Conservation (phyloP, 2,888 invertebrate species). For the Ectobius pallidus region DNA sequence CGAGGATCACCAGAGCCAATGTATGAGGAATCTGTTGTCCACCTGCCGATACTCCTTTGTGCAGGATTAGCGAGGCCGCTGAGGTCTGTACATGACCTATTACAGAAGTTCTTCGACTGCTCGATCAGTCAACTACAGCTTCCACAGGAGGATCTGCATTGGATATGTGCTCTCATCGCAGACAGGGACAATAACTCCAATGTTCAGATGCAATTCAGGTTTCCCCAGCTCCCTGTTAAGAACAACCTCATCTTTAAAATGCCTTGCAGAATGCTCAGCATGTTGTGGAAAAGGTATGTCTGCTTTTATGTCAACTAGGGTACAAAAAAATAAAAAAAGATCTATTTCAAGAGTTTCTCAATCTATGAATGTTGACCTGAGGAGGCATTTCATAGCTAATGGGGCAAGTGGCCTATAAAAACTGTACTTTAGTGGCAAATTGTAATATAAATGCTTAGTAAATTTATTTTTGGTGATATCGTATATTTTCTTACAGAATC, state of each 20-base stretch:
- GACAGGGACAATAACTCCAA: background rate
- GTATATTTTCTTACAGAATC: too few relatives aligned
- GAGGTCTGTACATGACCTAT: conserved; percentile 52
- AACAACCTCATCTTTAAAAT: conserved; percentile 48
- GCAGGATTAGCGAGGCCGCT: conserved; percentile 56
- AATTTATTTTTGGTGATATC: too few relatives aligned
- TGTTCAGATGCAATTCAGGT: conserved; percentile 21
- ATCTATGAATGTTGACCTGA: too few relatives aligned
- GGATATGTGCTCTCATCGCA: conserved; percentile 47
- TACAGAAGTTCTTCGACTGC: conserved; percentile 59
- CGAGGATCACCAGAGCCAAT: conserved; percentile 47
- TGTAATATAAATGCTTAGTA: too few relatives aligned
- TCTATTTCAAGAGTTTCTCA: too few relatives aligned
- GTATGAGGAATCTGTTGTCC: conserved; percentile 45
- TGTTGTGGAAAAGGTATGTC: conserved; percentile 49
- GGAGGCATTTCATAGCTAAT: too few relatives aligned
- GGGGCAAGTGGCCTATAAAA: too few relatives aligned
- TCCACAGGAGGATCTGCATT: conserved; percentile 55
- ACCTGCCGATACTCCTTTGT: conserved; percentile 59
- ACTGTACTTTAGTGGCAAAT: too few relatives aligned
- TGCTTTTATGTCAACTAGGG: too few relatives aligned
- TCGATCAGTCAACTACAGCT: conserved; percentile 56
- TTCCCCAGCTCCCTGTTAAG: conserved; percentile 39
- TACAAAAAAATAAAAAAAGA: too few relatives aligned
- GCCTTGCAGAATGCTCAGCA: conserved; percentile 43